phyloP scores from a whole-genome alignment of 2,888 invertebrate species.

The Calephelis perditalis region DNA sequence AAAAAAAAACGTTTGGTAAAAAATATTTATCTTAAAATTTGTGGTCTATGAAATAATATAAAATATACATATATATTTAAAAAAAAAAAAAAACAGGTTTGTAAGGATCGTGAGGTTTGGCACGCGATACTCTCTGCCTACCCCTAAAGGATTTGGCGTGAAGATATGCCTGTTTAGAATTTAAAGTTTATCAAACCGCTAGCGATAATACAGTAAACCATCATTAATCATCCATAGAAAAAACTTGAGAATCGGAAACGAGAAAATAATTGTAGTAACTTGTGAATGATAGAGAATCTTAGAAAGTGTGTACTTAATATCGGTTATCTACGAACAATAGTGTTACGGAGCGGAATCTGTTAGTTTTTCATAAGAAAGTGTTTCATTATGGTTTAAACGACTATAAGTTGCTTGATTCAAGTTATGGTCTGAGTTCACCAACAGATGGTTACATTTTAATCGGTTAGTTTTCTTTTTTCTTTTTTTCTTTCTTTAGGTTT shows the following conservation, averaged over 20 bases:
- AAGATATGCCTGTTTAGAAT: not conserved
- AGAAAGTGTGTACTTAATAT: constrained; percentile 18
- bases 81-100: too few species aligned
- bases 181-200: not conserved
- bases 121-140: too few species aligned
- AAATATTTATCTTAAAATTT: too few species aligned
- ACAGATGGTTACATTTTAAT: too few species aligned
- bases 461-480: too few species aligned
- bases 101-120: too few species aligned
- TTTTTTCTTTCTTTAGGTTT: too few species aligned
- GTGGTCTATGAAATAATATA: too few species aligned
- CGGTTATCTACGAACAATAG: constrained; percentile 14
- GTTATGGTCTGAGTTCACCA: too few species aligned
- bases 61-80: too few species aligned
- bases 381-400: not conserved
- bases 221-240: not conserved
- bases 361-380: constrained; percentile 10
- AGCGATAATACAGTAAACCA: not conserved
- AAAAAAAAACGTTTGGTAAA: too few species aligned
- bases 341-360: constrained; percentile 3
- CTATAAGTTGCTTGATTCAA: not conserved
- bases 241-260: not conserved
- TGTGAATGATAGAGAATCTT: constrained; percentile 6
- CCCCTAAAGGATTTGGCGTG: too few species aligned
- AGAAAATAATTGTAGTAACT: not conserved